Evolutionary conservation across 2,797 vertebrate genomes (phyloP).

Genomic region (Chaenodraco wilsoni): DNA sequence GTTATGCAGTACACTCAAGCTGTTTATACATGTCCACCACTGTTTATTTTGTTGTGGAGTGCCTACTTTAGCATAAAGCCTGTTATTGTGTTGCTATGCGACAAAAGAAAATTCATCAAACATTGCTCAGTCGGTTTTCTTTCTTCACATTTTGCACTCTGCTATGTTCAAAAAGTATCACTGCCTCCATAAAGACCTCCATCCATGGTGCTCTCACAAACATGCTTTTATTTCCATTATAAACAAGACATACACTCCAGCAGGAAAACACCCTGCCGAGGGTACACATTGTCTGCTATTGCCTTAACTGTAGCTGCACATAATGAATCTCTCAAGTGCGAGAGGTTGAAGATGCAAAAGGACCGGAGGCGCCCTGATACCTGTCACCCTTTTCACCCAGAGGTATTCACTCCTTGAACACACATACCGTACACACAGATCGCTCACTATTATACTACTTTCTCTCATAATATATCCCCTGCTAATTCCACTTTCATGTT

Average conservation of each 20-base stretch:
- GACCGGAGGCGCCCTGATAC: constrained; percentile 95
- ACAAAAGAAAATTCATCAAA: constrained; percentile 55
- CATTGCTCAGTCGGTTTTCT: constrained; percentile 16
- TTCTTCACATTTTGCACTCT: constrained; percentile 4
- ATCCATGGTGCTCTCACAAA: constrained; percentile 16
- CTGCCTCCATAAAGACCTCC: constrained; percentile 8
- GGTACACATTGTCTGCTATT: constrained; percentile 43
- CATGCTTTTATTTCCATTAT: constrained; percentile 42
- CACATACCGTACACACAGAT: neutral
- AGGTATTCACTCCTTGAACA: constrained; percentile 79
- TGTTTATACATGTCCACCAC: constrained; percentile 54
- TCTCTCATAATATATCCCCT: constrained; percentile 1
- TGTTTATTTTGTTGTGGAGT: constrained; percentile 64
- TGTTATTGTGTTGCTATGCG: constrained; percentile 56
- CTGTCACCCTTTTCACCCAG: constrained; percentile 96
- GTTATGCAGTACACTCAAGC: constrained; percentile 35
- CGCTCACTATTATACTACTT: neutral
- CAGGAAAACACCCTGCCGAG: constrained; percentile 46
- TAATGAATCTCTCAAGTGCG: constrained; percentile 98
- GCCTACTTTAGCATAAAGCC: constrained; percentile 49
- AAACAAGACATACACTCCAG: constrained; percentile 33
- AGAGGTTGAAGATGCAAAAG: constrained; percentile 96
- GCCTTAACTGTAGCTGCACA: constrained; percentile 86
- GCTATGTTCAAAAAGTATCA: constrained; percentile 19
- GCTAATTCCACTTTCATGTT: constrained; percentile 5